Evolutionary conservation across 2,888 invertebrate genomes (phyloP).

Genomic region (Harpalus rufipes): DNA sequence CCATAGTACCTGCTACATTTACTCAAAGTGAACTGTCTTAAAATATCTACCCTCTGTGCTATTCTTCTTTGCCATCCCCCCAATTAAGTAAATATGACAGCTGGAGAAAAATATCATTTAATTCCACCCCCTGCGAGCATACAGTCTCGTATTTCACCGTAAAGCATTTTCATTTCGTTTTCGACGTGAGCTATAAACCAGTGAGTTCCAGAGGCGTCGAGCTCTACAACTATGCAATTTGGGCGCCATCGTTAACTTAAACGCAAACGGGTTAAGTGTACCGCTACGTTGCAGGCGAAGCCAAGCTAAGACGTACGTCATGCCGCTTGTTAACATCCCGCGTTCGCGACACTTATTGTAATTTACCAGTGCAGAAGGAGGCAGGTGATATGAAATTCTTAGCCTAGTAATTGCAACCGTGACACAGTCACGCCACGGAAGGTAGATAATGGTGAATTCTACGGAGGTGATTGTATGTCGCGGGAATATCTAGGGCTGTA

Average conservation of each 20-base stretch:
- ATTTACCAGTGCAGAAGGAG: conserved; percentile 68
- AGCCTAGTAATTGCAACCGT: conserved; percentile 69
- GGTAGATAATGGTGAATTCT: background rate
- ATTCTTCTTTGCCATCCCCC: background rate
- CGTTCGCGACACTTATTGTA: conserved; percentile 69
- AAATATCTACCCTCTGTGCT: background rate
- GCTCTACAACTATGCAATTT: conserved; percentile 50
- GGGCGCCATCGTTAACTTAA: conserved; percentile 48
- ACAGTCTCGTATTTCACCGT: conserved; percentile 24
- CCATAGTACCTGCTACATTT: too few relatives aligned
- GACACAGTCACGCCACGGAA: background rate
- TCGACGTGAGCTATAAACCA: conserved; percentile 39
- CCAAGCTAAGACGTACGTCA: conserved; percentile 47
- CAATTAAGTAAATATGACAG: conserved; percentile 34
- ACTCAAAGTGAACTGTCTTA: too few relatives aligned
- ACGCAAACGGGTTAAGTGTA: conserved; percentile 49
- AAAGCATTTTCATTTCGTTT: conserved; percentile 52
- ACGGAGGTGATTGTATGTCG: too few relatives aligned
- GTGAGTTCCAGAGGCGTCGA: conserved; percentile 12
- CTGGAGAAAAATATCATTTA: conserved; percentile 12
- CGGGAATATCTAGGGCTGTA: too few relatives aligned
- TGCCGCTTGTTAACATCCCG: conserved; percentile 69
- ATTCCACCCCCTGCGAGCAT: background rate
- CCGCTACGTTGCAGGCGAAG: conserved; percentile 9
- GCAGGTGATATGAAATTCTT: conserved; percentile 70